Evolutionary conservation across 2,888 invertebrate genomes (phyloP).

Genomic region (Pseudococcus viburni): DNA sequence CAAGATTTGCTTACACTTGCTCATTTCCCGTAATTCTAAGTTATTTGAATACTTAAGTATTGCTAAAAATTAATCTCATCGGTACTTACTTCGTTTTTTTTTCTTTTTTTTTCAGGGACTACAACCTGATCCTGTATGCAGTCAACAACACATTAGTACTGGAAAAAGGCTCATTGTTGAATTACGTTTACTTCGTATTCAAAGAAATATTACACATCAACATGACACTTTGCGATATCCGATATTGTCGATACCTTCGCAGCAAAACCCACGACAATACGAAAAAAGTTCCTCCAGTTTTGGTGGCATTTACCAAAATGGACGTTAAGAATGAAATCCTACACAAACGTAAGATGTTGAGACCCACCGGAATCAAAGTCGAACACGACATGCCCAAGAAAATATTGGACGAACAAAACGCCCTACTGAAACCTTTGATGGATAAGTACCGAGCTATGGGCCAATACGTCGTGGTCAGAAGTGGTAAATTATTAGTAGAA

Average conservation of each 20-base stretch:
- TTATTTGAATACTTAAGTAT: no score
- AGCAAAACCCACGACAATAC: background rate
- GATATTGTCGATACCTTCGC: background rate
- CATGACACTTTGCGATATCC: background rate
- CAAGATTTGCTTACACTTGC: no score
- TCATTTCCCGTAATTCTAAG: no score
- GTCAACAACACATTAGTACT: background rate
- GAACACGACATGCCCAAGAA: slow-evolving; percentile 31
- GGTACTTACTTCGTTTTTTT: background rate
- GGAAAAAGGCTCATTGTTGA: slow-evolving; percentile 5
- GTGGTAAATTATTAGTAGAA: slow-evolving; percentile 35
- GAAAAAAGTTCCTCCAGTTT: slow-evolving; percentile 13
- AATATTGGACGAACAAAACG: background rate
- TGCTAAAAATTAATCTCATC: no score
- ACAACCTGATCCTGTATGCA: background rate
- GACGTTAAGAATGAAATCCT: background rate
- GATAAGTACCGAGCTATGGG: slow-evolving; percentile 27
- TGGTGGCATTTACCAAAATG: slow-evolving; percentile 17
- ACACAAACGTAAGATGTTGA: slow-evolving; percentile 1
- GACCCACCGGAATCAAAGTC: background rate
- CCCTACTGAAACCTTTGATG: slow-evolving; percentile 30
- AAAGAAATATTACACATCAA: slow-evolving; percentile 7
- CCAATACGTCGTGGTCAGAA: slow-evolving; percentile 31
- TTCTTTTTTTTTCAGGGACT: slow-evolving; percentile 19
- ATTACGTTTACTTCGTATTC: slow-evolving; percentile 22